These are phyloP conservation scores for Hypothenemus hampei DNA, from an alignment of 1,140 invertebrate genomes.

Conservation along the genomic window DNA sequence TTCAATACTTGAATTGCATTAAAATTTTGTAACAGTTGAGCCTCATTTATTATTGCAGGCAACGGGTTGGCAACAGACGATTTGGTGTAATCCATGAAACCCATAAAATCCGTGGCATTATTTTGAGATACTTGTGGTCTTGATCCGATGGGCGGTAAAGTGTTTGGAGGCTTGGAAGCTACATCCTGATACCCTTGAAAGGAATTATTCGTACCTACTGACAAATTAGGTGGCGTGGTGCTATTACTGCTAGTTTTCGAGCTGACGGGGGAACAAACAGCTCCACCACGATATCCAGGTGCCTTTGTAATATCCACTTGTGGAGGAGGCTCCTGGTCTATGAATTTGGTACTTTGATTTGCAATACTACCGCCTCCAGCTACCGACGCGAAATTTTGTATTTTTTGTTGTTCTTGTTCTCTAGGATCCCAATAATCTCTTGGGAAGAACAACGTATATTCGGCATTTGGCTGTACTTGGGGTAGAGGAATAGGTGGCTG, in stretches of 20 bases:
- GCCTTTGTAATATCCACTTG: slow-evolving; percentile 74
- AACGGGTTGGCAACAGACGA: neutral
- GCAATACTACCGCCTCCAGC: slow-evolving; percentile 49
- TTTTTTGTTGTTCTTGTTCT: slow-evolving; percentile 61
- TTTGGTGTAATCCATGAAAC: slow-evolving; percentile 37
- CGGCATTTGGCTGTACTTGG: slow-evolving; percentile 41
- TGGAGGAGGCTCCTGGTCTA: slow-evolving; percentile 55
- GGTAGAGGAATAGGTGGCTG: slow-evolving; percentile 6
- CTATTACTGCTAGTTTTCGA: slow-evolving; percentile 55
- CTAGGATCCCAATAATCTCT: slow-evolving; percentile 49
- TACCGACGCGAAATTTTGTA: slow-evolving; percentile 70
- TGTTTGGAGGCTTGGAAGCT: slow-evolving; percentile 36
- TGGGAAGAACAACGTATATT: slow-evolving; percentile 78
- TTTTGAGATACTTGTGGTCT: slow-evolving; percentile 30
- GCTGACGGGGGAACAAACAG: slow-evolving; percentile 67
- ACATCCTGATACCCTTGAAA: slow-evolving; percentile 30
- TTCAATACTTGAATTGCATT: slow-evolving; percentile 46
- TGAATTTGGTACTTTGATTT: slow-evolving; percentile 48
- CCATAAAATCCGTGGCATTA: slow-evolving; percentile 18
- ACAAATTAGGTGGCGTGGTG: slow-evolving; percentile 46
- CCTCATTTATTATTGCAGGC: slow-evolving; percentile 41
- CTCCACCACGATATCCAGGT: slow-evolving; percentile 69
- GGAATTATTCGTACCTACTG: slow-evolving; percentile 18
- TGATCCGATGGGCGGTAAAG: slow-evolving; percentile 39
- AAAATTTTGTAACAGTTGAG: slow-evolving; percentile 35